These are phyloP conservation scores for Xanthorhoe designata DNA, from an alignment of 2,888 invertebrate genomes.

Conservation along the genomic window DNA sequence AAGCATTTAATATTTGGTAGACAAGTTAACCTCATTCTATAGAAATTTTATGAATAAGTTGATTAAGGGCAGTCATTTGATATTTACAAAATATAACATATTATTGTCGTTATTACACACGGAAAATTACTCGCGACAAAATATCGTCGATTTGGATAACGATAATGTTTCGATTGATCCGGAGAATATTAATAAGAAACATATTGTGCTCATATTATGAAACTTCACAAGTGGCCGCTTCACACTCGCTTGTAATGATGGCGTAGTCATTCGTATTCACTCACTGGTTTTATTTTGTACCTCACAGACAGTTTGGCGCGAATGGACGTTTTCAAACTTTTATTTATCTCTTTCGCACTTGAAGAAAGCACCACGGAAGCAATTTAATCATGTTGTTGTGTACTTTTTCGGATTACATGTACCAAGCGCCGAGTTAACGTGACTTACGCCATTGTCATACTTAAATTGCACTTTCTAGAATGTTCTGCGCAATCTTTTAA, in stretches of 20 bases:
- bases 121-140: no score
- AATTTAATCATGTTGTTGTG: conserved; percentile 61
- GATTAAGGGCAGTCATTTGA: no score
- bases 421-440: conserved; percentile 51
- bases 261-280: conserved; percentile 48
- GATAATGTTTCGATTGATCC: no score
- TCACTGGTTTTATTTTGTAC: conserved; percentile 51
- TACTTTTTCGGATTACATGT: conserved; percentile 52
- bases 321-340: conserved; percentile 47
- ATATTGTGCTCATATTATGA: no score
- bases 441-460: conserved; percentile 51
- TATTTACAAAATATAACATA: no score
- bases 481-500: neutral
- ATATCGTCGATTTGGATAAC: no score
- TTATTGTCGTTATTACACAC: no score
- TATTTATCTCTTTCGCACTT: conserved; percentile 50
- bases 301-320: conserved; percentile 78
- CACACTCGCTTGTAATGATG: conserved; percentile 13
- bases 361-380: conserved; percentile 65
- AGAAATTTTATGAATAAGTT: no score
- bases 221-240: no score
- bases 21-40: no score
- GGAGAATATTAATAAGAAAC: no score
- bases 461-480: conserved; percentile 3
- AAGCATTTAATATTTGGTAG: no score